Evolutionary conservation across 2,797 vertebrate species (phyloP), one percentile per base, ranked within the genome.

Genomic region (Siniperca obscura): DNA sequence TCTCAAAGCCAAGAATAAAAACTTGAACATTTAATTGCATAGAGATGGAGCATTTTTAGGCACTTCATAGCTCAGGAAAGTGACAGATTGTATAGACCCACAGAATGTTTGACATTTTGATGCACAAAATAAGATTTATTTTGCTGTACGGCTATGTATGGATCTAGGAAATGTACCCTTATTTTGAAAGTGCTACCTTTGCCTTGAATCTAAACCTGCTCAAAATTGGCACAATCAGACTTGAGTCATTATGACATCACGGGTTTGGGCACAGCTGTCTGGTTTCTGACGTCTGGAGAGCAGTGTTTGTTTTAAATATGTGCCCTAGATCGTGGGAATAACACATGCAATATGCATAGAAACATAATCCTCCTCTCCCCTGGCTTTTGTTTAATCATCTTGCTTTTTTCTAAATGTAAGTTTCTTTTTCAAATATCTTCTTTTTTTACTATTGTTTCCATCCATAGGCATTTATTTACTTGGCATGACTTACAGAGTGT

Each of bases 281-380:
- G 25, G 4, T 40, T 34, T 69, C 46, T 68, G 27, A 30, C 19
- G 36, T 53, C 36, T 59, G 11, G 5, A 56, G 40, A 30, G 9
- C 19, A 4, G 5, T 25, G 38, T 78, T 76, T 27, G 53, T 53
- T 76, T 69, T 6, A 34, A 22, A 71, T 52, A 60, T 42, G 53
- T 73, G 11, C n/a, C 22, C 9, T 27, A 2, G 36, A n/a, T 70
- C 27, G 5, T 56, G 27, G n/a, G 13, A 57, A 57, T 56, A 65
- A 55, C 19, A 70, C 66, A 59, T n/a, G 12, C 55, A 71, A 22
- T 40, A 48, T 42, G 17, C 17, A 71, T 64, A 19, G 61, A 59
- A 56, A 27, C 4, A 19, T 17, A 50, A 9, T 38, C 2, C 19
- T 44, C 9, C 19, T 36, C 7, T 57, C 3, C 1, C 1, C n/a